Evolutionary conservation across 1,140 invertebrate genomes (phyloP).

Genomic region (Colletes gigas): DNA sequence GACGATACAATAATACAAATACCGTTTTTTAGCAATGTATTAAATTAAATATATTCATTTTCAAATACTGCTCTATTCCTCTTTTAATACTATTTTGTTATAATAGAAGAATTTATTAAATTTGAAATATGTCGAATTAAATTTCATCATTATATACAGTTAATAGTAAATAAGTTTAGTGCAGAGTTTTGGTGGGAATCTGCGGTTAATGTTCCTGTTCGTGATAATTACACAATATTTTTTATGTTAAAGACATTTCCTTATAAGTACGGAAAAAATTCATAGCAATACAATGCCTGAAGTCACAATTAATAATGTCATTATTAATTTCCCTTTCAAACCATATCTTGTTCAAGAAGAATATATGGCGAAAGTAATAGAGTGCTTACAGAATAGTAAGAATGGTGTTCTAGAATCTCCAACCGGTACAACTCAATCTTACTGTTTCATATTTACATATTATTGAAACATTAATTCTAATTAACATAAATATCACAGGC

Average conservation of each 20-base stretch:
- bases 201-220: too few species aligned
- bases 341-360: conserved; percentile 95
- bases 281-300: conserved; percentile 83
- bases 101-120: background rate
- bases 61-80: background rate
- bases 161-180: background rate
- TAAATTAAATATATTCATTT: background rate
- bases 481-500: conserved; percentile 79
- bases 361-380: conserved; percentile 96
- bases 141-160: background rate
- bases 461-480: conserved; percentile 10
- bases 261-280: background rate
- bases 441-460: conserved; percentile 16
- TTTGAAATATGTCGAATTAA: background rate
- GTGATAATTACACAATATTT: background rate
- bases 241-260: background rate
- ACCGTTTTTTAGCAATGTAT: background rate
- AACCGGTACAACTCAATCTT: conserved; percentile 82
- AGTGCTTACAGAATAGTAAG: conserved; percentile 91
- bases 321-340: conserved; percentile 95
- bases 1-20: too few species aligned
- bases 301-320: conserved; percentile 87
- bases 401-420: conserved; percentile 98
- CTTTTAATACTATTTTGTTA: background rate
- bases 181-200: conserved; percentile 23